Base-by-base conservation (phyloP, 2,797 vertebrate species). In the Jordanella pulchra region DNA sequence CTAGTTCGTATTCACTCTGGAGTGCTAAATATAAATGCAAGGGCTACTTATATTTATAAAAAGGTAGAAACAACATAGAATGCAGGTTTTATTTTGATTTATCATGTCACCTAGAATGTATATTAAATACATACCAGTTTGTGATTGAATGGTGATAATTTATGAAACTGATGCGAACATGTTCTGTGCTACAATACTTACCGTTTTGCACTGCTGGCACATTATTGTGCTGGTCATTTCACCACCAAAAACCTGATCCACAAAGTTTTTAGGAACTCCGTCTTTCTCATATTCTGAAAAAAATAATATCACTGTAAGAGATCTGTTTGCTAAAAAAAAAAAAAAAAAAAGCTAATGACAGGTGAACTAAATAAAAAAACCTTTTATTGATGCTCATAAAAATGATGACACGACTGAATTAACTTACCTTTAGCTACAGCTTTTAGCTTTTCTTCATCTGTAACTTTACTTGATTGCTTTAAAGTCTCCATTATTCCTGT, bases 221-320 rank as follows among this genome's bases (percentile, higher is more conserved):
- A 99, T 98, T 71, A 99, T 94, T 0, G 96, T 98, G 86, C 97
- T 99, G 28, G 96, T 97, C 79, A 96, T 89, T 87, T 98, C 96
- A 65, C 98, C 98, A 61, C 98, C 97, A 89, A 99, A 99, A 67
- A 99, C 95, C 28, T 93, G 94, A 89, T 99, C 98, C 44, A 99
- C 96, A 87, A 97, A 94, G 85, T 95, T 99, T 80, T 87, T 95
- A 14, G 91, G 90, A 50, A 91, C 80, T 42, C 93, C 95, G 67
- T 94, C 95, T 91, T 95, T 97, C 89, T 98, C 97, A 9, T 96
- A 99, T 39, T 97, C 98, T 99, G 85, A 65, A 83, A 88, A 54
- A 21, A 73, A 39, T 3, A 86, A 68, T 4, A 56, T 42, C 7
- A 55, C 18, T 0, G 2, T 86, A 12, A 80, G 17, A 53, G 1